Base-by-base conservation (phyloP, 1,140 invertebrate genomes). In the Drosophila quadrilineata region DNA sequence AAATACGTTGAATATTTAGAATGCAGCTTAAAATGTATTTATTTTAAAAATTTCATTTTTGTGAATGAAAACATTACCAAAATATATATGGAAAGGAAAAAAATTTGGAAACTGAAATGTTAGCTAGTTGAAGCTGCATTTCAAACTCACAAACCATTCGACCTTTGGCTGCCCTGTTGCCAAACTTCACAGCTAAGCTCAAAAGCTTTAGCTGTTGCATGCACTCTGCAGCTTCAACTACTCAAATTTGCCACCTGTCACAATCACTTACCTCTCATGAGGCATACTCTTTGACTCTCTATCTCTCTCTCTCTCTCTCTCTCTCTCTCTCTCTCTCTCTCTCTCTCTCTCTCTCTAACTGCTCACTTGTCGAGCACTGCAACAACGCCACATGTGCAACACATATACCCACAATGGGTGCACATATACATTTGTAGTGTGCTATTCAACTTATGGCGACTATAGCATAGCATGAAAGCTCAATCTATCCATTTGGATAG, bases 171-270 rank as follows among this genome's bases (percentile, higher is more conserved):
- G n/a, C n/a, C n/a, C n/a, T n/a, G n/a, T n/a, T n/a, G 16, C 33
- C 9, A 6, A 45, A 10, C 21, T 45, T 8, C 22, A 12, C 19
- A 45, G 4, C 28, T 10, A 10, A 14, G 6, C 45, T 29, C 33
- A 29, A 14, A 41, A 10, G 19, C 52, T 41, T 29, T 9, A 54
- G n/a, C n/a, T n/a, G 29, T 36, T 36, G 26, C 19, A 19, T 17
- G 48, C 33, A 53, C 26, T 31, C 35, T 63, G 69, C 31, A 57
- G 45, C 40, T 62, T 50, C 22, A 43, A 22, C 69, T 40, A 63
- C 57, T 68, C 52, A 49, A 46, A 63, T 53, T 63, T 56, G 24
- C 45, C 50, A 17, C 43, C 52, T 48, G 58, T 58, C 69, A 58
- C 28, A 69, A 53, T 69, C 65, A 58, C 46, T 57, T 64, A 57